These are phyloP conservation scores for Aleiodes sp. DNA, from an alignment of 1,140 invertebrate genomes.

Conservation along the genomic window DNA sequence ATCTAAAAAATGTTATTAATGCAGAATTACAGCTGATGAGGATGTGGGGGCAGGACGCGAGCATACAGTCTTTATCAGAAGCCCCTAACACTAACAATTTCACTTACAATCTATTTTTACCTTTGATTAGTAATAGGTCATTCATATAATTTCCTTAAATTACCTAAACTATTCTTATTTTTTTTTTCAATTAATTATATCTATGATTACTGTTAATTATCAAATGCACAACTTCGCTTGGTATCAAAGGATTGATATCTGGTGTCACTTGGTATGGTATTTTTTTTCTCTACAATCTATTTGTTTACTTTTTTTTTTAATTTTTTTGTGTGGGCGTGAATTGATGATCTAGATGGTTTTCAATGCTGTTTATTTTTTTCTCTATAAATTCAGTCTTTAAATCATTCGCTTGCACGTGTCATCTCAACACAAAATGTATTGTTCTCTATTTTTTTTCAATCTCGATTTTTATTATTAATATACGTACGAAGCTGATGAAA, in stretches of 20 bases:
- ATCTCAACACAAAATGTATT: slow-evolving; percentile 45
- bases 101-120: slow-evolving; percentile 20
- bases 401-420: slow-evolving; percentile 59
- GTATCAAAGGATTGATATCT: slow-evolving; percentile 63
- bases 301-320: slow-evolving; percentile 42
- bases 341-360: slow-evolving; percentile 42
- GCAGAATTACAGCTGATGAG: not conserved
- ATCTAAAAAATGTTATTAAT: slow-evolving; percentile 6
- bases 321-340: slow-evolving; percentile 30
- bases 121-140: too few relatives aligned
- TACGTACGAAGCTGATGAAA: slow-evolving; percentile 24
- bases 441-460: not conserved
- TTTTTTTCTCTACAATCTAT: not conserved
- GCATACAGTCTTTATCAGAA: slow-evolving; percentile 34
- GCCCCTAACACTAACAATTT: slow-evolving; percentile 28
- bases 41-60: slow-evolving; percentile 19
- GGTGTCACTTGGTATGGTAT: slow-evolving; percentile 17
- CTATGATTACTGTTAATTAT: slow-evolving; percentile 45
- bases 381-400: slow-evolving; percentile 64
- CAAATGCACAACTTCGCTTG: slow-evolving; percentile 55
- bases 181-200: slow-evolving; percentile 22
- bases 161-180: slow-evolving; percentile 11
- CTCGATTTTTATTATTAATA: slow-evolving; percentile 10
- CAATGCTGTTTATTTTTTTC: slow-evolving; percentile 50
- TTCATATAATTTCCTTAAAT: too few relatives aligned